A percentile compares a stretch with the other conserved stretches of the same genome.
Evolutionary conservation across 2,888 invertebrate genomes (phyloP).

Genomic region (Drosophila setosimentum): DNA sequence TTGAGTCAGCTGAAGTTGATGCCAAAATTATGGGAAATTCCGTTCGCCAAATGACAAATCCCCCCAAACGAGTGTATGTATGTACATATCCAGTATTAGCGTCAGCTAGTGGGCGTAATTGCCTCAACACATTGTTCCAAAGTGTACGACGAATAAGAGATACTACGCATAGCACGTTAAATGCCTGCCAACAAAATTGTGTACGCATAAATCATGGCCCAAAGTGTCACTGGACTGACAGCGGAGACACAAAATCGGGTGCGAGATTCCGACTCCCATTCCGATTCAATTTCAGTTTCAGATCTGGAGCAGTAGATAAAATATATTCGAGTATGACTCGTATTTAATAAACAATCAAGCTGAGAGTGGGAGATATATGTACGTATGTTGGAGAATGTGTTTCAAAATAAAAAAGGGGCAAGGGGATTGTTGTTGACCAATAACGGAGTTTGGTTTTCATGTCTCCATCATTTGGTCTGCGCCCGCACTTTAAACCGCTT

Average conservation of each 20-base stretch:
- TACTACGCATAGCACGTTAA: conserved; percentile 56
- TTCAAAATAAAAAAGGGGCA: background rate
- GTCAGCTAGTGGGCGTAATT: conserved; percentile 71
- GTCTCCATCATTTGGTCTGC: conserved; percentile 7
- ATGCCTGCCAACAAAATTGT: conserved; percentile 64
- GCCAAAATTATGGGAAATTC: conserved; percentile 68
- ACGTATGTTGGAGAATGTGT: conserved; percentile 7
- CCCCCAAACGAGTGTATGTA: conserved; percentile 6
- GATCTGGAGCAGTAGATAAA: conserved; percentile 66
- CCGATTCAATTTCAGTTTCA: conserved; percentile 39
- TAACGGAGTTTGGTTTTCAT: conserved; percentile 22
- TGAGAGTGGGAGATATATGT: conserved; percentile 18
- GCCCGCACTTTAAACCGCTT: conserved; percentile 30
- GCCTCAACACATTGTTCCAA: conserved; percentile 68
- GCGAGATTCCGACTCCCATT: conserved; percentile 67
- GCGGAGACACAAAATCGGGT: conserved; percentile 63
- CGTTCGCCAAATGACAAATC: conserved; percentile 61
- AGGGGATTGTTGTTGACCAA: conserved; percentile 12
- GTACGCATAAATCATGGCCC: conserved; percentile 69
- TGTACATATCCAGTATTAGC: conserved; percentile 26
- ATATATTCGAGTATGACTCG: conserved; percentile 52
- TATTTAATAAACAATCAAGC: conserved; percentile 51
- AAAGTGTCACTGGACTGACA: conserved; percentile 73
- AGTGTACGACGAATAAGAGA: conserved; percentile 1
- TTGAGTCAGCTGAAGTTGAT: conserved; percentile 34